These are phyloP conservation scores for Cyaniris semiargus DNA, from an alignment of 2,888 invertebrate species.

Conservation along the genomic window DNA sequence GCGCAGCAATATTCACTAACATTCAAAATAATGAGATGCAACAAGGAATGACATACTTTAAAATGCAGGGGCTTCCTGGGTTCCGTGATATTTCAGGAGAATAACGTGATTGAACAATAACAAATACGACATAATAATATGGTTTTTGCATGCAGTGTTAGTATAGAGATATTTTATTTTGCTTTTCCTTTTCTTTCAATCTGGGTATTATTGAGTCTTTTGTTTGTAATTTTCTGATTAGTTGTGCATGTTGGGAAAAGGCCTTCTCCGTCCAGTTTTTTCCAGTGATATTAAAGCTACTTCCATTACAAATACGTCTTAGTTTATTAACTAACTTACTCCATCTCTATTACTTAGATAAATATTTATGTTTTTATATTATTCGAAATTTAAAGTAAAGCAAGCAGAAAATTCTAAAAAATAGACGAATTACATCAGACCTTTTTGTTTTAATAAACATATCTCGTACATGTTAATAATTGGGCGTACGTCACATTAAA, in stretches of 20 bases:
- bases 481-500: constrained; percentile 75
- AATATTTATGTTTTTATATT: no score
- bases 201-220: not conserved
- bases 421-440: not conserved
- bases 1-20: constrained; percentile 46
- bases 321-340: no score
- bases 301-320: no score
- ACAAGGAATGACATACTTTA: constrained; percentile 20
- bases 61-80: not conserved
- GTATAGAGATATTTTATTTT: no score
- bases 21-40: constrained; percentile 33
- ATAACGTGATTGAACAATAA: not conserved
- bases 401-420: no score
- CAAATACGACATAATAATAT: no score
- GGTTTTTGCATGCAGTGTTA: no score
- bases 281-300: no score
- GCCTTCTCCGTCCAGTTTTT: no score
- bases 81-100: not conserved
- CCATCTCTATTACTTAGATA: no score
- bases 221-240: not conserved
- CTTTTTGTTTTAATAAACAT: constrained; percentile 42
- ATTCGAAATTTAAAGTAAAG: no score
- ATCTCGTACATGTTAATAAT: constrained; percentile 54
- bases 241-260: no score
- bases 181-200: not conserved